Conservation (phyloP, 2,113 vertebrate species). For the Myiozetetes cayanensis region DNA sequence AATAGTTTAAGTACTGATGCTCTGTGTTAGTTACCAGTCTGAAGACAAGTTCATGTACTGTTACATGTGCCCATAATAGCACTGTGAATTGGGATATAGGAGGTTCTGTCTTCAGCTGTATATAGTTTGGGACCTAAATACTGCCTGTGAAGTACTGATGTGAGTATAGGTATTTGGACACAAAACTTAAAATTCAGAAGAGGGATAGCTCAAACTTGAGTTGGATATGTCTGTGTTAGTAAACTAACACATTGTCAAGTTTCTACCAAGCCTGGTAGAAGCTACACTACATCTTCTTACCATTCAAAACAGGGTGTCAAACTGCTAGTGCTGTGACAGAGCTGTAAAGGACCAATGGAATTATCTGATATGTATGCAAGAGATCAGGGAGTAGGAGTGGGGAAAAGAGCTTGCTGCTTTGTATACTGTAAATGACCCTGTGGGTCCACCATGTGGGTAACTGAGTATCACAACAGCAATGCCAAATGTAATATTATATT, state of each 20-base stretch:
- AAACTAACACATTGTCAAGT: not conserved
- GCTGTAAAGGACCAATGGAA: not conserved
- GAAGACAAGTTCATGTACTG: not conserved
- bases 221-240: not conserved
- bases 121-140: not conserved
- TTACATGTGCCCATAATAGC: not conserved
- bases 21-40: not conserved
- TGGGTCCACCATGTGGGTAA: fast-evolving
- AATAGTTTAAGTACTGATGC: not conserved
- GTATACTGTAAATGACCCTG: not conserved
- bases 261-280: not conserved
- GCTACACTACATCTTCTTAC: not conserved
- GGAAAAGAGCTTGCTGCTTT: not conserved
- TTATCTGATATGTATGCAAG: not conserved
- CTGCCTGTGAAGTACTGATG: not conserved
- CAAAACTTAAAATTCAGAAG: not conserved
- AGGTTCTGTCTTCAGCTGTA: not conserved
- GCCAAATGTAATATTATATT: not conserved
- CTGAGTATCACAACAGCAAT: not conserved
- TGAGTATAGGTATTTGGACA: not conserved
- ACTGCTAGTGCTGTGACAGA: not conserved
- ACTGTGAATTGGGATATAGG: not conserved
- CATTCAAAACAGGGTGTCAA: not conserved
- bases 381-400: not conserved
- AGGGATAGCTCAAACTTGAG: not conserved